Percentiles rank a stretch among this genome's conserved stretches.
Evolutionary conservation across 2,113 vertebrate genomes (phyloP).

Genomic region (Sceloporus undulatus): DNA sequence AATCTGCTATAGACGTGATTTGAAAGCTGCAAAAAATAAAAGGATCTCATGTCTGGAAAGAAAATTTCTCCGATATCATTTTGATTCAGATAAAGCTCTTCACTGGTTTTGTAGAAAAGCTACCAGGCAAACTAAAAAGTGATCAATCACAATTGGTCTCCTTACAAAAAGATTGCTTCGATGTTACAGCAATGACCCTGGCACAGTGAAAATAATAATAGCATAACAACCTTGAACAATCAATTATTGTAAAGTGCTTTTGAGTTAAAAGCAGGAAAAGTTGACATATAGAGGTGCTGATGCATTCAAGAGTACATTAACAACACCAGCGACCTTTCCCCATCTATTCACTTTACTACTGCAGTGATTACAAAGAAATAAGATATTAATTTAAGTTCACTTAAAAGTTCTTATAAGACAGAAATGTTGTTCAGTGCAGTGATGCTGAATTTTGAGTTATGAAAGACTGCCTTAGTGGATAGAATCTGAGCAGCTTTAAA

Average conservation of each 20-base stretch:
- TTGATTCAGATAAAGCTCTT: background rate
- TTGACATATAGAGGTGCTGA: background rate
- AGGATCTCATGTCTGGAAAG: background rate
- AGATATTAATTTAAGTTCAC: background rate
- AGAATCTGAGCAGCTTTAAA: background rate
- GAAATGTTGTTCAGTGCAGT: background rate
- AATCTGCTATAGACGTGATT: background rate
- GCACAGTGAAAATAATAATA: constrained; percentile 1
- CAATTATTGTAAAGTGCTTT: constrained; percentile 2
- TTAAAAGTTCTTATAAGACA: background rate
- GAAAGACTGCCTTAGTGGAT: background rate
- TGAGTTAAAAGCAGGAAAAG: background rate
- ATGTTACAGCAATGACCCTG: background rate
- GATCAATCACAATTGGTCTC: background rate
- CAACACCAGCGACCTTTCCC: constrained; percentile 3
- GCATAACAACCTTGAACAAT: background rate
- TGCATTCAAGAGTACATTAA: background rate
- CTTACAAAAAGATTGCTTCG: background rate
- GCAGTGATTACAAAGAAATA: background rate
- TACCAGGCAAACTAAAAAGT: background rate
- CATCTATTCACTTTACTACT: constrained; percentile 6
- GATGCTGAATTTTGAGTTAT: background rate
- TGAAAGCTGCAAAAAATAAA: background rate
- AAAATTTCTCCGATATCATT: background rate
- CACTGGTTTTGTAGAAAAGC: background rate